Base-by-base conservation (phyloP, 2,888 invertebrate genomes). In the Agonopterix subpropinquella region DNA sequence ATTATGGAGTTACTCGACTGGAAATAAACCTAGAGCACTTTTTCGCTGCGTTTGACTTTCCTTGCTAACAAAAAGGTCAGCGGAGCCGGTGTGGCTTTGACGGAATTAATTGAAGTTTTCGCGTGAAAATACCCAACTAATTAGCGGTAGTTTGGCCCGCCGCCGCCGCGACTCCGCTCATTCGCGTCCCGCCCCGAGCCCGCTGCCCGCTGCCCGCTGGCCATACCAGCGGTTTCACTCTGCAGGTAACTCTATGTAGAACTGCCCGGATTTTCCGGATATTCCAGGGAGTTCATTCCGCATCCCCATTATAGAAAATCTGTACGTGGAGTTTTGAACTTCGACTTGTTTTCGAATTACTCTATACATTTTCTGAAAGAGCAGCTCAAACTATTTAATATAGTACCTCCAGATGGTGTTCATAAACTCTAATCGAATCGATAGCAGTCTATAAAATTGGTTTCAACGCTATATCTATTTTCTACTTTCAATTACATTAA, bases 51-150 rank as follows among this genome's bases (percentile, higher is more conserved):
- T 76, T 73, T 76, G 70, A 73, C 67, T 76, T 72, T 76, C 72
- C 62, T 45, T 45, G 44, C 47, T 47, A 41, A 52, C 55, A 58
- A 59, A 60, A 64, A 60, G 59, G 57, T 56, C 55, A 53, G 51
- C 62, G 51, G 50, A 56, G 61, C 54, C 58, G 59, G 57, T 59
- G 73, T 63, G 67, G 72, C 71, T 78, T 77, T 77, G 73, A 74
- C 63, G 72, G 75, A 73, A 74, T 78, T 78, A 80, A 80, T 77
- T 77, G 77, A 77, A 80, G 78, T 80, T 80, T 79, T 77, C 68
- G 69, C 67, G 69, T 64, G 73, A 76, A 79, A 78, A 81, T 81
- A 68, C 72, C 70, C 65, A 74, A 73, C 75, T 80, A 77, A 79
- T 77, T 77, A 77, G 77, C 56, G 70, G 65, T 68, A 71, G 69